phyloP scores from a whole-genome alignment of 2,113 vertebrate species.

The Neogale vison region DNA sequence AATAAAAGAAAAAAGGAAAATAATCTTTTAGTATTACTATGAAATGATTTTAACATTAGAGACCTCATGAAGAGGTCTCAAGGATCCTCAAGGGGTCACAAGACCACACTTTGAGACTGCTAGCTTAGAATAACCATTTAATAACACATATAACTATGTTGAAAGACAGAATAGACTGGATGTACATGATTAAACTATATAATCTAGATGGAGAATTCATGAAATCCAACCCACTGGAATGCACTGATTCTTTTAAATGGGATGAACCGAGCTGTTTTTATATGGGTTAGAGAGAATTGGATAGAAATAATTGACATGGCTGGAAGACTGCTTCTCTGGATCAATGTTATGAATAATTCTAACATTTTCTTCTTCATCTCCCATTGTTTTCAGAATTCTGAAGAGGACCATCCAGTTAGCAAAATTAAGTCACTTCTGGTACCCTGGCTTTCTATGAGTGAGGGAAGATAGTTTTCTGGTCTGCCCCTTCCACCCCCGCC shows the following conservation, averaged over 20 bases:
- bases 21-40: background rate
- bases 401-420: background rate
- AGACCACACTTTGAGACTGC: background rate
- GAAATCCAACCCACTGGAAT: background rate
- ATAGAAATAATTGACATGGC: background rate
- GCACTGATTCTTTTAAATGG: background rate
- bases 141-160: background rate
- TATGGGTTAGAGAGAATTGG: background rate
- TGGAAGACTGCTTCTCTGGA: background rate
- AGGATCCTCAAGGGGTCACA: background rate
- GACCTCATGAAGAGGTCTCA: background rate
- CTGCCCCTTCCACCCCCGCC: accelerated
- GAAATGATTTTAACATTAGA: background rate
- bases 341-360: background rate
- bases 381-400: background rate
- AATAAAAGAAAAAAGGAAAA: background rate
- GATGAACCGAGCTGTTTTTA: background rate
- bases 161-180: background rate
- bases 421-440: background rate
- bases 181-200: background rate
- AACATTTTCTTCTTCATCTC: background rate
- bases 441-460: background rate
- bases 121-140: background rate
- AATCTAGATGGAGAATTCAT: background rate
- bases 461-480: background rate